Conservation (phyloP, 92 coral and sea anemone species). For the Umimayanthus chanpuru region DNA sequence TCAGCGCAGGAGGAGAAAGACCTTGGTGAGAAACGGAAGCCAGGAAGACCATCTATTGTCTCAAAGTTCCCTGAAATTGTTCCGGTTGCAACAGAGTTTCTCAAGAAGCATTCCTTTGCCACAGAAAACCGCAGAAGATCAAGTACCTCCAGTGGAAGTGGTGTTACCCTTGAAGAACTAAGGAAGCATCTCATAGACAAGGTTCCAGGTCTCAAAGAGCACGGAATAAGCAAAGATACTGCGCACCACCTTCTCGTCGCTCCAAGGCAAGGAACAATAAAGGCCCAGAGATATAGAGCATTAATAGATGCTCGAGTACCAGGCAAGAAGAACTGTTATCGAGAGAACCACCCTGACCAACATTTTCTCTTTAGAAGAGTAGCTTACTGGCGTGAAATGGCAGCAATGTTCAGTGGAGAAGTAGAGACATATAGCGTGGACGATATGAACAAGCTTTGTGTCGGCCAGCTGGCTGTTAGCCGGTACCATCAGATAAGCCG, state of each 20-base stretch:
- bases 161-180: slow-evolving; percentile 47
- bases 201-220: slow-evolving; percentile 30
- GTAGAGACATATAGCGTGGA: neutral
- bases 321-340: slow-evolving; percentile 39
- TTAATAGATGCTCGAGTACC: slow-evolving; percentile 54
- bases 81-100: slow-evolving; percentile 47
- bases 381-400: slow-evolving; percentile 30
- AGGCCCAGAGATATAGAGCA: slow-evolving; percentile 52
- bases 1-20: too few relatives aligned
- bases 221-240: slow-evolving; percentile 50
- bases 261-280: slow-evolving; percentile 41
- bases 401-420: slow-evolving; percentile 9
- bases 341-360: slow-evolving; percentile 32
- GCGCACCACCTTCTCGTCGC: slow-evolving; percentile 50
- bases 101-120: slow-evolving; percentile 52
- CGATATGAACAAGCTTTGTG: too few relatives aligned
- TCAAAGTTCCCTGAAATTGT: too few relatives aligned
- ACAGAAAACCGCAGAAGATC: slow-evolving; percentile 45
- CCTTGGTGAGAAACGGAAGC: too few relatives aligned
- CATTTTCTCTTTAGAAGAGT: slow-evolving; percentile 45
- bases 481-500: slow-evolving; percentile 40
- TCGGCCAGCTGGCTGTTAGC: slow-evolving; percentile 40
- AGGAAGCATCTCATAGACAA: slow-evolving; percentile 35
- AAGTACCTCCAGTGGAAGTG: slow-evolving; percentile 42
- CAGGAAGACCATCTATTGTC: too few relatives aligned